These are phyloP conservation scores for Rallus crepitans DNA, from an alignment of 2,797 vertebrate species.

Conservation along the genomic window DNA sequence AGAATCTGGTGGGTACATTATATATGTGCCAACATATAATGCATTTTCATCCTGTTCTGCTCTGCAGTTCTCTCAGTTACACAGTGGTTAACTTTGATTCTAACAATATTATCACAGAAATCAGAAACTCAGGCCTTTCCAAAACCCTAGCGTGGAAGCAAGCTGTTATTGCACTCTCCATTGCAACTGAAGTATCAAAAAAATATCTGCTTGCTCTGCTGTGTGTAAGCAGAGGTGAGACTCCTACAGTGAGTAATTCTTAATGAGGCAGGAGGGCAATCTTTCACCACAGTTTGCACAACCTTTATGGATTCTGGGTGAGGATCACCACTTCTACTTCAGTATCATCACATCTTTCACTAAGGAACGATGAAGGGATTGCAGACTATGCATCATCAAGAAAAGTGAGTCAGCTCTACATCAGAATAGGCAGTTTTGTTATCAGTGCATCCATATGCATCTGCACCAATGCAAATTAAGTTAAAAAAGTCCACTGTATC, in stretches of 20 bases:
- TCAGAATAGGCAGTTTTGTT: not conserved
- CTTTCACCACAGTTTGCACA: not conserved
- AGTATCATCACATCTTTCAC: not conserved
- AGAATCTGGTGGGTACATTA: not conserved
- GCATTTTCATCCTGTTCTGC: not conserved
- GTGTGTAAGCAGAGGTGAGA: not conserved
- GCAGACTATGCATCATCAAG: not conserved
- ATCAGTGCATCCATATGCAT: not conserved
- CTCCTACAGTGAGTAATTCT: not conserved
- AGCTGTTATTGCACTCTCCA: not conserved
- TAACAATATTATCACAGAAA: not conserved
- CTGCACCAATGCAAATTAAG: not conserved
- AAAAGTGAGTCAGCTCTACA: not conserved
- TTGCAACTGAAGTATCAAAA: not conserved
- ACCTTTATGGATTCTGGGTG: not conserved
- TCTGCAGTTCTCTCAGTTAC: not conserved
- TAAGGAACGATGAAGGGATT: not conserved
- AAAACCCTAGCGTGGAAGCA: not conserved
- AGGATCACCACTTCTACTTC: not conserved
- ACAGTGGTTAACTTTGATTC: not conserved
- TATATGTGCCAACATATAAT: not conserved
- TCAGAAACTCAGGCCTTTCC: not conserved
- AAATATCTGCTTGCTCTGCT: not conserved
- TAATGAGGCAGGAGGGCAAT: not conserved
- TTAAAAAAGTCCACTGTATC: fast-evolving